Conservation (phyloP, 2,113 vertebrate species). For the Neofelis nebulosa region DNA sequence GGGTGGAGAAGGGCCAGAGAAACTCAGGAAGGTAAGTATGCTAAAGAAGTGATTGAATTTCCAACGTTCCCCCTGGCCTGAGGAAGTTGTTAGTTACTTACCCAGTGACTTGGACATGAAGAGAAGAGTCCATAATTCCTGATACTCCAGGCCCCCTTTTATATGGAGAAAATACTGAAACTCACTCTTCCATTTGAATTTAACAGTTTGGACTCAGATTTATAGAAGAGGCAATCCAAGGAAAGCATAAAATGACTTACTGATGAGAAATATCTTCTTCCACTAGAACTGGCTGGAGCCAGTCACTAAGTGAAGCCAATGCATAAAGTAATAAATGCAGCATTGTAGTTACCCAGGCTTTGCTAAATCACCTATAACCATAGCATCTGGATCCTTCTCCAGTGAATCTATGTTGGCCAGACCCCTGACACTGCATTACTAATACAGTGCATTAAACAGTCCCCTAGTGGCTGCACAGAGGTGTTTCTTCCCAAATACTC, state of each 20-base stretch:
- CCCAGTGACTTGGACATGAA: neutral
- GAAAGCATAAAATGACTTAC: slow-evolving; percentile 13
- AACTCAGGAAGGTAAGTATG: neutral
- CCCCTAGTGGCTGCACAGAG: neutral
- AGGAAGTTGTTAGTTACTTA: neutral
- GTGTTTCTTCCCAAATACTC: neutral
- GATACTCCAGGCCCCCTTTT: neutral
- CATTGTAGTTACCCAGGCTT: neutral
- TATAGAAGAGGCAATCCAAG: slow-evolving; percentile 6
- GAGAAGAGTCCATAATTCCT: neutral
- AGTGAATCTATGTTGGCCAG: neutral
- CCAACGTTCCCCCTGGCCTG: neutral
- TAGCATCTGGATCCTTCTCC: neutral
- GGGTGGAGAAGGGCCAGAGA: neutral
- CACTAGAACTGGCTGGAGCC: neutral
- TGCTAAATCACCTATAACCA: neutral
- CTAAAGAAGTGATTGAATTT: neutral
- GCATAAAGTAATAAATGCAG: neutral
- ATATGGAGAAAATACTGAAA: neutral
- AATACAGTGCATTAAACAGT: neutral
- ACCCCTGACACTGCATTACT: neutral
- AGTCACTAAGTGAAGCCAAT: neutral
- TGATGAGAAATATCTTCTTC: slow-evolving; percentile 33
- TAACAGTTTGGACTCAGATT: slow-evolving; percentile 33
- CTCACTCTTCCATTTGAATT: slow-evolving; percentile 31